Conservation (phyloP, 2,888 invertebrate genomes). For the Heliconius erato region DNA sequence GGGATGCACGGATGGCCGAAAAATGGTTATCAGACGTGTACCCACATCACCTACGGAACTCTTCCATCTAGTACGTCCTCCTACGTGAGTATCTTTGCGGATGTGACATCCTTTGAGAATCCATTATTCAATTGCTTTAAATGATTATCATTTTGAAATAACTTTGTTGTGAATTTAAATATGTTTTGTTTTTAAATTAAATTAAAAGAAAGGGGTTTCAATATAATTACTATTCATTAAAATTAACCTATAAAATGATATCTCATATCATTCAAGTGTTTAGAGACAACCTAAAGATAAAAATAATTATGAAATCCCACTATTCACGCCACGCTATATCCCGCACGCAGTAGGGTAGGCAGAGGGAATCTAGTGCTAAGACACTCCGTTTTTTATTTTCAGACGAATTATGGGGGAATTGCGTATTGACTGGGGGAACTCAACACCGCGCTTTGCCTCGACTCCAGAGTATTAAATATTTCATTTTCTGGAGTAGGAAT, state of each 20-base stretch:
- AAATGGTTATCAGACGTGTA: slow-evolving; percentile 93
- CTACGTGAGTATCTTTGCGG: slow-evolving; percentile 88
- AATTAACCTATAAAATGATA: slow-evolving; percentile 19
- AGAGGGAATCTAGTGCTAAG: too few species aligned
- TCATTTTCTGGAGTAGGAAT: too few species aligned
- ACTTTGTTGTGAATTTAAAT: slow-evolving; percentile 16
- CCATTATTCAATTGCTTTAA: slow-evolving; percentile 81
- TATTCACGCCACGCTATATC: too few species aligned
- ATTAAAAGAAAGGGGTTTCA: too few species aligned
- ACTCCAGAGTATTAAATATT: too few species aligned
- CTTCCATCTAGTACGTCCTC: slow-evolving; percentile 93
- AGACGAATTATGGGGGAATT: too few species aligned
- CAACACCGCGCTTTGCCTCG: too few species aligned
- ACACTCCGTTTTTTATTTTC: too few species aligned
- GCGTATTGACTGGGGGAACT: too few species aligned
- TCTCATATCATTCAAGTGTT: background rate
- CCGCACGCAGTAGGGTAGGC: too few species aligned
- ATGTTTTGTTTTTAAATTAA: background rate
- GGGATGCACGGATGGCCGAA: slow-evolving; percentile 95
- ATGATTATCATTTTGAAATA: slow-evolving; percentile 53
- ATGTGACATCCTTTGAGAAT: slow-evolving; percentile 74
- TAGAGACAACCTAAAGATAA: background rate
- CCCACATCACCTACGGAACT: slow-evolving; percentile 94
- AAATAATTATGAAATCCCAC: slow-evolving; percentile 9
- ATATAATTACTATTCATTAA: slow-evolving; percentile 1